A percentile compares a stretch with the other conserved stretches of the same genome.
phyloP scores from a whole-genome alignment of 2,888 invertebrate species.

The Exephanes ischioxanthus region DNA sequence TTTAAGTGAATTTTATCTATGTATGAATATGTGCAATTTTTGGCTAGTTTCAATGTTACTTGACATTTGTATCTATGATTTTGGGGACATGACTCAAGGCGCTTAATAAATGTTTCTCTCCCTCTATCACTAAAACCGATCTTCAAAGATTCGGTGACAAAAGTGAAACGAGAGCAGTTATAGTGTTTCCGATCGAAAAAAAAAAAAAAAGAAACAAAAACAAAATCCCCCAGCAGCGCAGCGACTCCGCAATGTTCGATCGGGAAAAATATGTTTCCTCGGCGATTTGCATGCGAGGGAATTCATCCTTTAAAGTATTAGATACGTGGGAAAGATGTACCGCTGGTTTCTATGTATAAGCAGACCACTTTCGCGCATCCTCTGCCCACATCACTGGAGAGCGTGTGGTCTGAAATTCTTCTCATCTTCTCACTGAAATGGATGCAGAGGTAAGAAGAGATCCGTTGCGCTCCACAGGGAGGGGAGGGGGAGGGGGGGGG shows the following conservation, averaged over 20 bases:
- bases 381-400: conserved; percentile 25
- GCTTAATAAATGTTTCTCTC: too few relatives aligned
- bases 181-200: background rate
- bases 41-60: too few relatives aligned
- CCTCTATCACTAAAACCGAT: too few relatives aligned
- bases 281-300: background rate
- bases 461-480: background rate
- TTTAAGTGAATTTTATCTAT: too few relatives aligned
- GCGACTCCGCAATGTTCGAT: background rate
- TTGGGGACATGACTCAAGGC: too few relatives aligned
- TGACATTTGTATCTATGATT: too few relatives aligned
- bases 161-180: background rate
- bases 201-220: background rate
- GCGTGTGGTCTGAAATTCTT: conserved; percentile 43
- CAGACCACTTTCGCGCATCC: conserved; percentile 30
- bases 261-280: background rate
- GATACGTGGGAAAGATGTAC: conserved; percentile 9
- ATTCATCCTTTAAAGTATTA: conserved; percentile 6
- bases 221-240: background rate
- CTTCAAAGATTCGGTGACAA: too few relatives aligned
- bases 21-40: too few relatives aligned
- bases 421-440: conserved; percentile 28
- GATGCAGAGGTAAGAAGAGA: conserved; percentile 30
- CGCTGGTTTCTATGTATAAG: conserved; percentile 15
- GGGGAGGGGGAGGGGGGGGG: background rate